Conservation (phyloP, 2,113 vertebrate species). For the Chloebia gouldiae region DNA sequence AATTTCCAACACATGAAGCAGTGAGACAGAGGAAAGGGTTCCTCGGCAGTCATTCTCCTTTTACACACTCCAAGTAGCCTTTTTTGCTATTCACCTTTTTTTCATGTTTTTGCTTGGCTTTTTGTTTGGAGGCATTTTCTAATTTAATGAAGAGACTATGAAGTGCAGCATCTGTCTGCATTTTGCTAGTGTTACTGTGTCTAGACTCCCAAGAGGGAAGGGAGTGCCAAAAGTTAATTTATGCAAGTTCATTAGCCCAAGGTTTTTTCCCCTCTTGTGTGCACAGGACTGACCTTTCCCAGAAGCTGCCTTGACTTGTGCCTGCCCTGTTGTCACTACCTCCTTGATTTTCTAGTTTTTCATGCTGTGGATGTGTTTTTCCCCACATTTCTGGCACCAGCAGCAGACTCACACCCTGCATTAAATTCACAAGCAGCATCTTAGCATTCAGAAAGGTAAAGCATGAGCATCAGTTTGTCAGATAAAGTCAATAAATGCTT, state of each 20-base stretch:
- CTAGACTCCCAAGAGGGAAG: not conserved
- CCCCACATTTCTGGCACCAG: not conserved
- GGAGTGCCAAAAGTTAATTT: not conserved
- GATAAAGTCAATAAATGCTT: constrained; percentile 40
- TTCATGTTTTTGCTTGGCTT: not conserved
- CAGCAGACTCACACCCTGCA: not conserved
- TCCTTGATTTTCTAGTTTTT: not conserved
- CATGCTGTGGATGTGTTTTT: not conserved
- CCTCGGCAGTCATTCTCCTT: not conserved
- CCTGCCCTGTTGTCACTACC: not conserved
- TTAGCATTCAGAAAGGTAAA: not conserved
- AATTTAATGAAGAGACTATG: not conserved
- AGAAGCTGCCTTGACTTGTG: not conserved
- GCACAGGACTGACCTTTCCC: not conserved
- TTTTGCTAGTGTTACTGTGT: not conserved
- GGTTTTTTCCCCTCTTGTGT: not conserved
- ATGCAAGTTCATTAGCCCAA: not conserved
- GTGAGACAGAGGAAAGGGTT: not conserved
- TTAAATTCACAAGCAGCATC: not conserved
- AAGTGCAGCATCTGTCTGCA: not conserved
- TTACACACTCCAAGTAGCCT: rapidly evolving
- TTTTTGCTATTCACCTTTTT: not conserved
- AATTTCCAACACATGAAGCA: not conserved
- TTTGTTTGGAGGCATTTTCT: not conserved
- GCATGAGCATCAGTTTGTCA: not conserved